These are phyloP conservation scores for Aratinga solstitialis DNA, from an alignment of 2,797 vertebrate genomes.

Conservation along the genomic window DNA sequence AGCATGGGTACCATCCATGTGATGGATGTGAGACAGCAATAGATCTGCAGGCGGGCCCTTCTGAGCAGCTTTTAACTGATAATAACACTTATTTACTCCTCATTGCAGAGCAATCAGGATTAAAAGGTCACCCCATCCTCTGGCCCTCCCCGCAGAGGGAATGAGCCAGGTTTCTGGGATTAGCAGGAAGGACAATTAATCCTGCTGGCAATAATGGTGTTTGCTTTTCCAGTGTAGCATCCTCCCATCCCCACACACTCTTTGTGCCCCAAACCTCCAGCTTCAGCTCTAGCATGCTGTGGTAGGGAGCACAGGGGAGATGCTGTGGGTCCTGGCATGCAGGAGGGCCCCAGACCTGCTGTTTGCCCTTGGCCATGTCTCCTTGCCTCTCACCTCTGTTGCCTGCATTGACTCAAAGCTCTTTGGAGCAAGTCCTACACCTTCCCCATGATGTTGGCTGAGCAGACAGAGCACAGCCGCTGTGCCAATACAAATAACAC, in stretches of 20 bases:
- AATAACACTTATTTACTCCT: neutral
- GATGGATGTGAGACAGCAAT: neutral
- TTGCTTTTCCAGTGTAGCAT: neutral
- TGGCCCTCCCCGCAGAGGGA: neutral
- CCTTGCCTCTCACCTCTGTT: rapidly evolving
- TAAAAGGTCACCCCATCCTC: slow-evolving; percentile 29
- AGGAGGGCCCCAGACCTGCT: neutral
- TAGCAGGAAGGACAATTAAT: slow-evolving; percentile 2
- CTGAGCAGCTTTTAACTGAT: neutral
- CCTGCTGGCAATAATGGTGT: neutral
- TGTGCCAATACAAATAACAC: neutral
- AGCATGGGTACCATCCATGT: rapidly evolving
- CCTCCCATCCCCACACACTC: neutral
- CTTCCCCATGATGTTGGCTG: rapidly evolving
- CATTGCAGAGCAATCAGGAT: neutral
- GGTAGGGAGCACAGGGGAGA: neutral
- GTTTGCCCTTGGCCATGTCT: neutral
- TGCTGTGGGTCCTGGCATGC: rapidly evolving
- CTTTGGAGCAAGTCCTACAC: neutral
- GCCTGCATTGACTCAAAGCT: neutral
- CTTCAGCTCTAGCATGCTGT: neutral
- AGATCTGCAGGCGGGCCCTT: neutral
- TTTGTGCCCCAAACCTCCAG: neutral
- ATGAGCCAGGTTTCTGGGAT: neutral
- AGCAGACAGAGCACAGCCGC: rapidly evolving